These are phyloP conservation scores for Macrotrachela quadricornifera DNA, from an alignment of 1,140 invertebrate species.

Conservation along the genomic window DNA sequence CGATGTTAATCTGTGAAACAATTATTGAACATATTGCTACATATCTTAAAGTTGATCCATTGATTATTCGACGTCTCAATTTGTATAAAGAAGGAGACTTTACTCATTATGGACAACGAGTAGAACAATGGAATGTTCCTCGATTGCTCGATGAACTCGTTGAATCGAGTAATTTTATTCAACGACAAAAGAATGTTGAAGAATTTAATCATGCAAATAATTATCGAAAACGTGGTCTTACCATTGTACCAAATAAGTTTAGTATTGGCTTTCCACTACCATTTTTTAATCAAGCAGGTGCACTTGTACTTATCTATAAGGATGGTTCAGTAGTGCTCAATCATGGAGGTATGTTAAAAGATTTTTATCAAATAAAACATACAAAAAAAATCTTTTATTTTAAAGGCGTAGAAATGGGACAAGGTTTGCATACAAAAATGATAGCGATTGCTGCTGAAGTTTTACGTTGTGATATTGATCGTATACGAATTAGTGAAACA, in stretches of 20 bases:
- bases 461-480: slow-evolving; percentile 46
- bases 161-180: slow-evolving; percentile 41
- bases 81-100: slow-evolving; percentile 54
- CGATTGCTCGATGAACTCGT: slow-evolving; percentile 64
- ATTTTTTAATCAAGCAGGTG: slow-evolving; percentile 64
- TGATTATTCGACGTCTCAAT: slow-evolving; percentile 45
- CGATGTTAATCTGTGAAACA: slow-evolving; percentile 19
- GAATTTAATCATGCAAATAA: slow-evolving; percentile 56
- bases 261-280: slow-evolving; percentile 59
- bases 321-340: slow-evolving; percentile 73
- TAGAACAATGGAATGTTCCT: slow-evolving; percentile 50
- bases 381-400: too few species aligned
- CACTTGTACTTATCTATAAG: slow-evolving; percentile 61
- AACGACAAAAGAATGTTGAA: slow-evolving; percentile 39
- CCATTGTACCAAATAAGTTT: slow-evolving; percentile 64
- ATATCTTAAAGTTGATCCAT: slow-evolving; percentile 11
- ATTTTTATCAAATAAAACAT: too few species aligned
- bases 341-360: slow-evolving; percentile 70
- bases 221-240: slow-evolving; percentile 66
- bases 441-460: slow-evolving; percentile 42
- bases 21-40: slow-evolving; percentile 20
- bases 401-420: slow-evolving; percentile 96
- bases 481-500: slow-evolving; percentile 68
- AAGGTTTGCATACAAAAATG: slow-evolving; percentile 84
- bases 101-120: slow-evolving; percentile 54